phyloP scores from a whole-genome alignment of 2,797 vertebrate species.

The Sebastes hubbsi region DNA sequence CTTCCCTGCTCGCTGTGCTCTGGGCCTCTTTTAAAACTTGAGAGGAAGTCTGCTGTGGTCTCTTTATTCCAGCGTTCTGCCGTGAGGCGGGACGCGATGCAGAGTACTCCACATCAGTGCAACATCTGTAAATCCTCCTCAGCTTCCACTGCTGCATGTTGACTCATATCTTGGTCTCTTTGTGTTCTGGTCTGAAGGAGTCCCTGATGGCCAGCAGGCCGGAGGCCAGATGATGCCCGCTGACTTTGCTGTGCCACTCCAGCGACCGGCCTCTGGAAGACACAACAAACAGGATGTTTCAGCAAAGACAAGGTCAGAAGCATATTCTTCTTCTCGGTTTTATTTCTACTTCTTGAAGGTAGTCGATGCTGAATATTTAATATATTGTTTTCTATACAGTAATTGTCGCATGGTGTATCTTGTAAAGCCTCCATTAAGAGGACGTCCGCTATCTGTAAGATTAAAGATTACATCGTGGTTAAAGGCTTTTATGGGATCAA shows the following conservation, averaged over 20 bases:
- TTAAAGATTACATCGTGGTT: neutral
- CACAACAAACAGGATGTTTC: neutral
- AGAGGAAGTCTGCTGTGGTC: neutral
- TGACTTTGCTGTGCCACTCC: conserved; percentile 84
- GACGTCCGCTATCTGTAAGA: neutral
- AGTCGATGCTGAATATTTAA: neutral
- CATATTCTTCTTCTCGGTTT: neutral
- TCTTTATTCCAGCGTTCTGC: neutral
- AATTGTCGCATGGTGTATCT: neutral
- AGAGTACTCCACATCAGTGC: neutral
- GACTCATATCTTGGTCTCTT: conserved; percentile 65
- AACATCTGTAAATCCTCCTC: neutral
- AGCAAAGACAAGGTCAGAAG: neutral
- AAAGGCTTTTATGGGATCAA: neutral
- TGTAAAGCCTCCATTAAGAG: neutral
- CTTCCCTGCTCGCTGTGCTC: conserved; percentile 10
- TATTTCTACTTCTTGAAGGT: too few species aligned
- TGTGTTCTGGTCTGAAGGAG: conserved; percentile 68
- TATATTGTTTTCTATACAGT: neutral
- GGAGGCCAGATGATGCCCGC: conserved; percentile 80
- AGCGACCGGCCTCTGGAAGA: conserved; percentile 80
- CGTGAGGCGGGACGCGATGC: neutral
- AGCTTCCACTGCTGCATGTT: neutral
- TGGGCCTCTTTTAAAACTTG: conserved; percentile 5
- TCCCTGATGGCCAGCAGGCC: conserved; percentile 73